Evolutionary conservation across 2,113 vertebrate genomes (phyloP).

Genomic region (Actenoides hombroni): DNA sequence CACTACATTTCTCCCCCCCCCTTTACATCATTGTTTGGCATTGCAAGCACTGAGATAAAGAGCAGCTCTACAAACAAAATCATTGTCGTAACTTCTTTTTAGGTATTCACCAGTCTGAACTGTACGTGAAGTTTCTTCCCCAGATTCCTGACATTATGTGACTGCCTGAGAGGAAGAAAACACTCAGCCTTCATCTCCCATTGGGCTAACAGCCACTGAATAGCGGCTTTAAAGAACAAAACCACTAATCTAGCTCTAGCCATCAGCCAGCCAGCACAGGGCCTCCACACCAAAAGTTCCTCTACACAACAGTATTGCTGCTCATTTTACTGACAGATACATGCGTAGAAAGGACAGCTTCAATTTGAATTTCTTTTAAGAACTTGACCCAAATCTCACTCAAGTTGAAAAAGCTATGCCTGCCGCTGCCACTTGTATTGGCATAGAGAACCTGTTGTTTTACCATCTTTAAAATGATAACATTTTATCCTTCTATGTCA

Average conservation of each 20-base stretch:
- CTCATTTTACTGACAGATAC: slow-evolving; percentile 6
- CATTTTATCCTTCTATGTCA: background rate
- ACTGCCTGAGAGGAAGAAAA: background rate
- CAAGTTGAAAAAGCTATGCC: background rate
- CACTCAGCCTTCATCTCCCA: background rate
- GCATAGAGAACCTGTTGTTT: background rate
- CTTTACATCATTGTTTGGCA: background rate
- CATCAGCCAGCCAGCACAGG: background rate
- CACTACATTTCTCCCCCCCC: background rate
- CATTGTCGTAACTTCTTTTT: background rate
- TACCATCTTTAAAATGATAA: background rate
- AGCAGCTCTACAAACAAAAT: background rate
- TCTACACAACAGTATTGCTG: background rate
- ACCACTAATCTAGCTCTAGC: background rate
- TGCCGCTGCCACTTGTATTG: background rate
- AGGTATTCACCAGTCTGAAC: background rate
- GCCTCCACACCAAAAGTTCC: background rate
- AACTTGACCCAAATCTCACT: slow-evolving; percentile 5
- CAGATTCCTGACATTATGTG: background rate
- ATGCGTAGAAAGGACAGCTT: background rate
- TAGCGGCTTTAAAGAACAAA: background rate
- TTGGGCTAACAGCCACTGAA: background rate
- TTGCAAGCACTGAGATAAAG: background rate
- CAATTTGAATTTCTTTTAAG: background rate
- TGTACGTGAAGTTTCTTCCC: background rate